A percentile compares a stretch with the other conserved stretches of the same genome.
Evolutionary conservation across 2,797 vertebrate genomes (phyloP).

Genomic region (Phyllotis vaccarum): DNA sequence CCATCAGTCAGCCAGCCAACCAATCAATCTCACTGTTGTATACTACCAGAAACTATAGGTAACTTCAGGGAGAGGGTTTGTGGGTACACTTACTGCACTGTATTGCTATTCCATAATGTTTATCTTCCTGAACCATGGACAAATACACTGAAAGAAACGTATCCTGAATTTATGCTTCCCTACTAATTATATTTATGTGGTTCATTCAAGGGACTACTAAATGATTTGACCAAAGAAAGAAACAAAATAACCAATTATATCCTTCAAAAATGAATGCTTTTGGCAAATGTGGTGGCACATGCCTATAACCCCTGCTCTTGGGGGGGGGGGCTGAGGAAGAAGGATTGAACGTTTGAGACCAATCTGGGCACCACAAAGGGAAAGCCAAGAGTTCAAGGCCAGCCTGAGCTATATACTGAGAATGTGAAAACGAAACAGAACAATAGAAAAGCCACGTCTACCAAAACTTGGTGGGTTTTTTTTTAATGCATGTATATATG

Average conservation of each 20-base stretch:
- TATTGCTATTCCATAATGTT: not conserved
- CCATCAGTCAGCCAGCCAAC: conserved; percentile 61
- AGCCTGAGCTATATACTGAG: not conserved
- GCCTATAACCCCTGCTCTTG: not conserved
- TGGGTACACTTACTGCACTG: not conserved
- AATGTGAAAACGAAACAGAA: not conserved
- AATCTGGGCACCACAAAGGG: not conserved
- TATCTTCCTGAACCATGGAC: not conserved
- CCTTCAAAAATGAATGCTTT: conserved; percentile 49
- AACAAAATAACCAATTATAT: conserved; percentile 11
- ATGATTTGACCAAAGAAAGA: conserved; percentile 5
- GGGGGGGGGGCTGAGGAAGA: not conserved
- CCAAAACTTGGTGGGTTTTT: not conserved
- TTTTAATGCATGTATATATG: not conserved
- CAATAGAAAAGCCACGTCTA: not conserved
- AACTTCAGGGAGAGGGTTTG: not conserved
- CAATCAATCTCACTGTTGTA: not conserved
- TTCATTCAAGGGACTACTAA: not conserved
- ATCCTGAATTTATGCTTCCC: not conserved
- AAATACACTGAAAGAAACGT: not conserved
- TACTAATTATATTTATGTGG: not conserved
- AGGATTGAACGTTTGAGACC: not conserved
- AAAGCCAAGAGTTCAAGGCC: not conserved
- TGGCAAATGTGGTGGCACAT: not conserved
- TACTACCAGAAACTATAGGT: not conserved